phyloP scores from a whole-genome alignment of 2,113 vertebrate species.

The Pseudopodoces humilis region DNA sequence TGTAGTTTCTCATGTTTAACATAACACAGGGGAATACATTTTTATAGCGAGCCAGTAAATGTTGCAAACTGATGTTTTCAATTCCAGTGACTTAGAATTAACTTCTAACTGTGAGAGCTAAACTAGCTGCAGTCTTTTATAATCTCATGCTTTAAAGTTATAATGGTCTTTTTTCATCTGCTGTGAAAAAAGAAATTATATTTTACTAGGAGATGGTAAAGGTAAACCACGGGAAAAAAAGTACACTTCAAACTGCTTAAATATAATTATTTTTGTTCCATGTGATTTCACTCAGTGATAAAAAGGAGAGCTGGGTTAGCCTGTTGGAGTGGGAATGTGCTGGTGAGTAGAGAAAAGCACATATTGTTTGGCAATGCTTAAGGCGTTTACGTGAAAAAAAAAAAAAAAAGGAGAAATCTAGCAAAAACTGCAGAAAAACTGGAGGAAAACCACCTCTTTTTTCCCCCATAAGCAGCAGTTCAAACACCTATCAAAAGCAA shows the following conservation, averaged over 20 bases:
- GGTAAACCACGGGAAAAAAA: slow-evolving; percentile 68
- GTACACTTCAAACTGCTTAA: slow-evolving; percentile 47
- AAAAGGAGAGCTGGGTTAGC: not conserved
- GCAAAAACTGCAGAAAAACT: not conserved
- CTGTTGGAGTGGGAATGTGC: not conserved
- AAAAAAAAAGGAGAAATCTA: not conserved
- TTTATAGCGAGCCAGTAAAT: slow-evolving; percentile 81
- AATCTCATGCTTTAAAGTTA: slow-evolving; percentile 61
- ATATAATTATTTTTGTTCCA: slow-evolving; percentile 66
- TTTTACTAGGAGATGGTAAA: slow-evolving; percentile 69
- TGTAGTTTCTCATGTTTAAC: slow-evolving; percentile 74
- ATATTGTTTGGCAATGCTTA: not conserved
- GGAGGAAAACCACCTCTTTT: not conserved
- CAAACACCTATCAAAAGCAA: not conserved
- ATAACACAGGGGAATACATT: slow-evolving; percentile 74
- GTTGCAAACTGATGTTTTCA: slow-evolving; percentile 83
- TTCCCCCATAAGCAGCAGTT: not conserved
- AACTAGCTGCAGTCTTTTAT: slow-evolving; percentile 73
- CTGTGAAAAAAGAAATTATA: slow-evolving; percentile 69
- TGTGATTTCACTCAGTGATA: slow-evolving; percentile 46
- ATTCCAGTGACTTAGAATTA: slow-evolving; percentile 80
- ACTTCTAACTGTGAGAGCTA: slow-evolving; percentile 76
- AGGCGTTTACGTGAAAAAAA: not conserved
- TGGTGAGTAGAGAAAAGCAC: not conserved
- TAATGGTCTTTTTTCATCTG: slow-evolving; percentile 67